Base-by-base conservation (phyloP, 2,888 invertebrate genomes). In the Polydrusus pterygomalis region DNA sequence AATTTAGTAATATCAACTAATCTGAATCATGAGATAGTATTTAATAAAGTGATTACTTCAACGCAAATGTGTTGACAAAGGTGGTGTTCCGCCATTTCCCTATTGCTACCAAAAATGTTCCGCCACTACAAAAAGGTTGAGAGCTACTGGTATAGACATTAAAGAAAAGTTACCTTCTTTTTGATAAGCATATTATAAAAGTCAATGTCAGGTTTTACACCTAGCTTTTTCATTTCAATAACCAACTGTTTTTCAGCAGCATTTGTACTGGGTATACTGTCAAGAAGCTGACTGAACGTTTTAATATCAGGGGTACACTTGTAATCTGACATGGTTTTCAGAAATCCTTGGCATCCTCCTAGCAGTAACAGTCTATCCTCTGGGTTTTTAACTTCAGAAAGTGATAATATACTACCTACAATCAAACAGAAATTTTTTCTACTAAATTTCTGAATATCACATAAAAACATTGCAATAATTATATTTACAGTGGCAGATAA, bases 181-280 rank as follows among this genome's bases (percentile, higher is more conserved):
- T 94, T 95, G 68, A 98, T 96, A 10, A 97, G 89, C 88, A 94
- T 91, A 86, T 97, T 97, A 83, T 92, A 96, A 86, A 97, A 96
- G 85, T 93, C 93, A 71, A 94, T 91, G 87, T 97, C 96, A 1
- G 93, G 89, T 81, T 89, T 90, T 0, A 96, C 85, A 10, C 91
- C 88, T 51, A 87, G 87, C 75, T 87, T 87, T 72, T 91, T 90
- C 87, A 96, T 91, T 70, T 89, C 87, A 65, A 87, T 17, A 6
- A 77, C 83, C 9, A 97, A 84, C 77, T 90, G 91, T 68, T 91
- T 89, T 86, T 98, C 97, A 15, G 92, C 91, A 68, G 91, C 89
- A 77, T 87, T 83, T 15, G 91, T 92, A 25, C 91, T 88, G 2
- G 96, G 95, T 76, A 95, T 88, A 68, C 93, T 88, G 80, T 93